Evolutionary conservation across 2,888 invertebrate species (phyloP).

Genomic region (Leptodirus hochenwartii): DNA sequence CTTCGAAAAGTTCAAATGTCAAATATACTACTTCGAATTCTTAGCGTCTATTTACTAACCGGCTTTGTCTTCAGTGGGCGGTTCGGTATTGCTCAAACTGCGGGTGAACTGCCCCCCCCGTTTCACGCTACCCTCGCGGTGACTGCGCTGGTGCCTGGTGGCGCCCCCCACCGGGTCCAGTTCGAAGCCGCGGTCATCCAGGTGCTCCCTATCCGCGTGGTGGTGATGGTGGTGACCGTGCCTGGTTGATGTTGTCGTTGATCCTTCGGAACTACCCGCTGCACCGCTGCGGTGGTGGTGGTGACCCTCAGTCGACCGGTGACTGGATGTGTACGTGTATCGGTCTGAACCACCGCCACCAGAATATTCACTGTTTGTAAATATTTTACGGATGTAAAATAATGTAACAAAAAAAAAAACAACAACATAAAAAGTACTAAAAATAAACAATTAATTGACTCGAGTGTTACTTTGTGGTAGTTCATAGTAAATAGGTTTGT

Average conservation of each 20-base stretch:
- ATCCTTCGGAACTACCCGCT: too few relatives aligned
- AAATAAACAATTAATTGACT: too few relatives aligned
- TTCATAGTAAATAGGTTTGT: too few relatives aligned
- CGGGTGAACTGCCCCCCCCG: constrained; percentile 49
- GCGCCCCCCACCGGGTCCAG: constrained; percentile 27
- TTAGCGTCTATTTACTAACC: too few relatives aligned
- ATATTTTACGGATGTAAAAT: too few relatives aligned
- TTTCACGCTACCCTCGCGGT: constrained; percentile 37
- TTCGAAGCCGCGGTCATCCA: constrained; percentile 17
- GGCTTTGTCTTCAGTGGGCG: constrained; percentile 69
- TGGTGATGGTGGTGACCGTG: constrained; percentile 9
- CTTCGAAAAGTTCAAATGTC: too few relatives aligned
- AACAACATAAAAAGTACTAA: too few relatives aligned
- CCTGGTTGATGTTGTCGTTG: constrained; percentile 9
- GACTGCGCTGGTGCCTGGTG: constrained; percentile 21
- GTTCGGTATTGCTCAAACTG: constrained; percentile 66
- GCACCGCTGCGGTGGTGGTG: too few relatives aligned
- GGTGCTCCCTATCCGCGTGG: constrained; percentile 9
- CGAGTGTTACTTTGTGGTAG: too few relatives aligned
- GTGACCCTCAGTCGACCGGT: constrained; percentile 13
- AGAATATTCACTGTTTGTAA: constrained; percentile 22
- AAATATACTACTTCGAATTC: too few relatives aligned
- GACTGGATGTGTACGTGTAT: constrained; percentile 16
- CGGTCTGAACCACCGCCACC: constrained; percentile 18
- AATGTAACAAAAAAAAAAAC: too few relatives aligned